Base-by-base conservation (phyloP, 2,797 vertebrate species). In the Poecilia wingei region DNA sequence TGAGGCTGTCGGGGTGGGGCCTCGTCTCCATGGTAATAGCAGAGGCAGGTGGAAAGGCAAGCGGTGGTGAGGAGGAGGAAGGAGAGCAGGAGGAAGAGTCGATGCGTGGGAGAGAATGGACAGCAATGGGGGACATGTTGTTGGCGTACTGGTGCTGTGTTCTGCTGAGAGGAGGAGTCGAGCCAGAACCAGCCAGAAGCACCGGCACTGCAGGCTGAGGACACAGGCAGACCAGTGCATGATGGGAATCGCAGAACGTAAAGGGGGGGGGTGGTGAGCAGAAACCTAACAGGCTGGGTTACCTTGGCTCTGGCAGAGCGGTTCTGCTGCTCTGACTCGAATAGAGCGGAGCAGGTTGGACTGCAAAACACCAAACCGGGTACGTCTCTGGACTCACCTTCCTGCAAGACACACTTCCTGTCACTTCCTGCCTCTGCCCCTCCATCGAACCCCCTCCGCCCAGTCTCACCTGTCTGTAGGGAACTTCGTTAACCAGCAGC, bases 281-380 rank as follows among this genome's bases (percentile, higher is more conserved):
- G 25, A 20, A 49, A 61, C 25, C 7, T 3, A 6, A 45, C 31
- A 13, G 20, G 46, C 9, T 2, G 20, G 5, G 3, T 71, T 49
- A 99, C 98, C 97, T 98, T 97, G 91, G 77, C 92, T 74, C 95
- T 96, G 1, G 89, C 84, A 74, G 74, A 74, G 91, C 95, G 95
- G 79, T 86, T 94, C 91, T 97, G 97, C 33, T 94, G 85, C 39
- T 95, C 92, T 7, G 96, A 95, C 2, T 95, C 95, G 92, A 97
- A 95, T 76, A 97, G 96, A 78, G 97, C 78, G 36, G 96, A 97
- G 90, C 98, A 99, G 93, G 96, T 97, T 78, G 97, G 96, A 90
- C 98, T 99, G 89, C 98, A 99, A 92, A 99, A 99, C 49, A 98
- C 95, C 49, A 96, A 82, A 79, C 95, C 95, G 87, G 95, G 92